Evolutionary conservation across 2,888 invertebrate genomes (phyloP).

Genomic region (Drosophila picticornis): DNA sequence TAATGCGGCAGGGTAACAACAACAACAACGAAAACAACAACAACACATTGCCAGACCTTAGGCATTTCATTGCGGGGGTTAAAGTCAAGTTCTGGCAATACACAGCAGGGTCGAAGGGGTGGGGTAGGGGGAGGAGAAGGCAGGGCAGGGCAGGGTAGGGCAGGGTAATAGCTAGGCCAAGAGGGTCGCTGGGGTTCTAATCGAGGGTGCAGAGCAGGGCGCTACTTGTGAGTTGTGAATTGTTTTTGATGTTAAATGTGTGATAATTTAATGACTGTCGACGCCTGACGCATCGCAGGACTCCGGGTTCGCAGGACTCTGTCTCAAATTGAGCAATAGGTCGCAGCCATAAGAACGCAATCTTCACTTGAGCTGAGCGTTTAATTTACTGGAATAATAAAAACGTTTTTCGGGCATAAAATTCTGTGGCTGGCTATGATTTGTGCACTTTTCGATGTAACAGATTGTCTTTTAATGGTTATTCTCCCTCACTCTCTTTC

Average conservation of each 20-base stretch:
- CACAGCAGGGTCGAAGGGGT: conserved; percentile 11
- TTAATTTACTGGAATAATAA: conserved; percentile 83
- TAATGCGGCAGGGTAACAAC: conserved; percentile 80
- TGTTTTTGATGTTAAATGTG: conserved; percentile 85
- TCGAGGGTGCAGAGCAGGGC: conserved; percentile 33
- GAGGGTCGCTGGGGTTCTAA: conserved; percentile 35
- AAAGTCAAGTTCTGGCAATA: conserved; percentile 59
- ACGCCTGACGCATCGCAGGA: conserved; percentile 71
- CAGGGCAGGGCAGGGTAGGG: background rate
- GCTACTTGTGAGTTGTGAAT: conserved; percentile 75
- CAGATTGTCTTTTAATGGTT: conserved; percentile 78
- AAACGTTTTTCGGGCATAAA: conserved; percentile 76
- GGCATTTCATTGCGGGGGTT: conserved; percentile 68
- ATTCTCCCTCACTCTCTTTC: background rate
- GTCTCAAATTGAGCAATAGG: conserved; percentile 47
- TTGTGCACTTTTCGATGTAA: conserved; percentile 79
- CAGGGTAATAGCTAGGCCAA: conserved; percentile 18
- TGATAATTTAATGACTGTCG: conserved; percentile 85
- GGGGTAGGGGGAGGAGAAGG: conserved; percentile 20
- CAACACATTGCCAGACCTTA: conserved; percentile 34
- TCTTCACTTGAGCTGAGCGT: conserved; percentile 60
- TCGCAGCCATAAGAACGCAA: conserved; percentile 40
- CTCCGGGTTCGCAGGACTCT: conserved; percentile 3
- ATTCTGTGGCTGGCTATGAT: conserved; percentile 72
- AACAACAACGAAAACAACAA: conserved; percentile 33